Base-by-base conservation (phyloP, 2,113 vertebrate species). In the Dunckerocampus dactyliophorus region DNA sequence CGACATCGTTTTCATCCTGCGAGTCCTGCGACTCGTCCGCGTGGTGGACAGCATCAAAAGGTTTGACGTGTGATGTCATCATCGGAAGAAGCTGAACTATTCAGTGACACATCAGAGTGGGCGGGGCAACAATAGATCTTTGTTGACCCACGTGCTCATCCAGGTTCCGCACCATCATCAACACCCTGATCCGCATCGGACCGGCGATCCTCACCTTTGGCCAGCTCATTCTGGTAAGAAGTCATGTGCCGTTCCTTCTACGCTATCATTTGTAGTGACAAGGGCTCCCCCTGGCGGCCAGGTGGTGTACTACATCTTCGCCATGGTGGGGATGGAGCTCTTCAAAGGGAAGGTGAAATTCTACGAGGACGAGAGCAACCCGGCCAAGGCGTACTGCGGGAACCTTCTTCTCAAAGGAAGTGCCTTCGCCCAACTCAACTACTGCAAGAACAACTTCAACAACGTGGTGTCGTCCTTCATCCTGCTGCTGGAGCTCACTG, bases 371-470 rank as follows among this genome's bases (percentile, higher is more conserved):
- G 79, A 85, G 0, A 77, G 66, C 0, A 63, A 87, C 14, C 89
- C 91, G 0, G 69, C 70, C 0, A 79, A 81, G 3, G 47, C 65
- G 22, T 91, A 82, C 19, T 98, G 96, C 2, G 94, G 96, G 12
- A 94, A 96, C 69, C 24, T 70, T 0, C 86, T 89, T 34, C 84
- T 98, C 31, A 89, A 87, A 7, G 89, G 83, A 4, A 89, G 92
- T 0, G 62, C 77, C 0, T 97, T 97, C 62, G 93, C 93, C 13
- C 82, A 80, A 12, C 86, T 84, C 49, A 88, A 87, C 72, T 98
- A 98, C 83, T 98, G 95, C 90, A 95, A 88, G 76, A 98, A 97
- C 88, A 98, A 97, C 85, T 97, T 98, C 89, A 97, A 95, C 8
- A 17, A 95, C 61, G 87, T 96, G 0, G 82, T 87, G 0, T 92